phyloP scores from a whole-genome alignment of 2,113 vertebrate genomes.

The Hypomesus transpacificus region DNA sequence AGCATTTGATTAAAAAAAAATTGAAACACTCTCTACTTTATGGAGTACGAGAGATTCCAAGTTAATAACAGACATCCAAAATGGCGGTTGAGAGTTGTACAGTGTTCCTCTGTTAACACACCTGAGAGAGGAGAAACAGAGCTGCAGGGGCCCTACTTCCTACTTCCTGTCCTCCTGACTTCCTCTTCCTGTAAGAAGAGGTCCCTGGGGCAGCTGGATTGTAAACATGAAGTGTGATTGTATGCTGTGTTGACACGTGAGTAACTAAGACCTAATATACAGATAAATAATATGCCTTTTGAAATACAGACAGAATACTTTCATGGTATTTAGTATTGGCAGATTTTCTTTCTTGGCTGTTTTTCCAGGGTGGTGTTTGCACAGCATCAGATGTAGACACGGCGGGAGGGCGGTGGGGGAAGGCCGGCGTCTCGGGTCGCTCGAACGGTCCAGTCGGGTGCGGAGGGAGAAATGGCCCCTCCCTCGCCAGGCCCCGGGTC shows the following conservation, averaged over 20 bases:
- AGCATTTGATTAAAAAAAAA: background rate
- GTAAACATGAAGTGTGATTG: conserved; percentile 7
- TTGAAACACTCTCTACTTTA: background rate
- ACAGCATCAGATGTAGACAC: background rate
- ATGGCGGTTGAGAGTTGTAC: background rate
- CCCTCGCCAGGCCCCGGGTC: conserved; percentile 17
- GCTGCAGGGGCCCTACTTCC: background rate
- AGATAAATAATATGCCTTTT: too few relatives aligned
- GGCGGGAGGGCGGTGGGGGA: background rate
- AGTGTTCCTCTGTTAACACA: conserved; percentile 13
- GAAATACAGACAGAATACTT: too few relatives aligned
- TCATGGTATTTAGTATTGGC: too few relatives aligned
- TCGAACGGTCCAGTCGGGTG: background rate
- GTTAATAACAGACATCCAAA: conserved; percentile 6
- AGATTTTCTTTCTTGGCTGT: too few relatives aligned
- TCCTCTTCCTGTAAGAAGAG: background rate
- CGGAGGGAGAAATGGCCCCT: background rate
- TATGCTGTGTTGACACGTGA: background rate
- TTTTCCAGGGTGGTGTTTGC: too few relatives aligned
- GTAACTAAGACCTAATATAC: too few relatives aligned
- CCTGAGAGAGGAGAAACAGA: conserved; percentile 22
- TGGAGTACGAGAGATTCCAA: background rate
- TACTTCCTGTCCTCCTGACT: background rate
- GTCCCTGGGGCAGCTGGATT: background rate
- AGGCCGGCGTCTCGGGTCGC: too few relatives aligned